Evolutionary conservation across 2,113 vertebrate species (phyloP).

Genomic region (Malurus alboscapulatus): DNA sequence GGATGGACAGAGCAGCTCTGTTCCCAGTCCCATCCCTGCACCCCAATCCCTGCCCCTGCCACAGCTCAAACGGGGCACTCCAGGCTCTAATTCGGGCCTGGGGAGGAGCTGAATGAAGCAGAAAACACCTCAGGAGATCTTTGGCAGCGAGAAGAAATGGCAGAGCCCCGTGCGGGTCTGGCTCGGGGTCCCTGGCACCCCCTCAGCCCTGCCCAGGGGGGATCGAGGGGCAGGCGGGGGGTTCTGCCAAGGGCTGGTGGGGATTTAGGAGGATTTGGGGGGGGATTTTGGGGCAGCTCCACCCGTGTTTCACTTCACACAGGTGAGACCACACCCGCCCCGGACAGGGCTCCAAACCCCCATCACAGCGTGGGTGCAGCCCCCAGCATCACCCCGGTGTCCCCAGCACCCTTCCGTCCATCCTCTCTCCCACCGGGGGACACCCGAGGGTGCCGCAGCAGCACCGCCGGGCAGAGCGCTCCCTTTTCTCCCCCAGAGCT

Average conservation of each 20-base stretch:
- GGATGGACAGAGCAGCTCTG: too few relatives aligned
- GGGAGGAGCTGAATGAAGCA: background rate
- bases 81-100: background rate
- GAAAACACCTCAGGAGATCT: background rate
- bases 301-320: background rate
- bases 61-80: rapidly evolving
- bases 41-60: rapidly evolving
- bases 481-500: rapidly evolving
- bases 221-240: rapidly evolving
- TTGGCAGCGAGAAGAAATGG: background rate
- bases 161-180: rapidly evolving
- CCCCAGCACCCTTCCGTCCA: background rate
- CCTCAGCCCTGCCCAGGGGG: rapidly evolving
- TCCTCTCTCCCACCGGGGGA: background rate
- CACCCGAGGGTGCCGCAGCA: background rate
- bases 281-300: background rate
- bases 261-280: rapidly evolving
- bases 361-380: background rate
- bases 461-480: background rate
- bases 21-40: too few relatives aligned
- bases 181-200: background rate
- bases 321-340: background rate
- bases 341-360: background rate
- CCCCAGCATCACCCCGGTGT: background rate
- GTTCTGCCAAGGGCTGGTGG: background rate